Evolutionary conservation across 2,113 vertebrate genomes (phyloP), one percentile per base, ranked within the genome.

Genomic region (Eretmochelys imbricata): DNA sequence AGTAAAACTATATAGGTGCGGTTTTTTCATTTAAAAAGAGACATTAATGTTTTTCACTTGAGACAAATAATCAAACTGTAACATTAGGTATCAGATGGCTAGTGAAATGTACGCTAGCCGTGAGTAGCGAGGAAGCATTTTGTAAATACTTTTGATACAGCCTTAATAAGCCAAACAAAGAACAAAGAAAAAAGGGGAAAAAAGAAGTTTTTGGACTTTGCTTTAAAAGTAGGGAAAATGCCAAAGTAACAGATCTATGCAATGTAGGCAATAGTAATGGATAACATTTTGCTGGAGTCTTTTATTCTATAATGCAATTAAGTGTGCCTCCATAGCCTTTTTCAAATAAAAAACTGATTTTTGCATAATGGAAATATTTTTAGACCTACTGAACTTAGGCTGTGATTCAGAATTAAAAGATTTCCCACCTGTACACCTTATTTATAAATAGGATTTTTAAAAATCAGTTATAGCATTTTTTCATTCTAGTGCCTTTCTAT

Each of bases 1-100:
- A 49, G 8, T 94, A 96, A 84, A 97, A 97, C 94, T 92, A 96
- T 86, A 29, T 81, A 97, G 93, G 88, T 80, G 20, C 95, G 65
- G 5, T 49, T 89, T 65, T 93, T 92, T 95, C 96, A 75, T 96
- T 0, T 7, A 92, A 94, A 92, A 94, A 96, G 35, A 72, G 17
- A 2, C 19, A 87, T 25, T 94, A 94, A 88, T 31, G 42, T 11
- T 90, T 79, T 84, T 80, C 65, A 62, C 90, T 86, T 86, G 87
- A 57, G 24, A 78, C 38, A 92, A 96, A 96, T 94, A 38, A 54
- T 38, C 48, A 35, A 62, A 65, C 29, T 5, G 48, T 46, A 17
- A 69, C 22, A 78, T 48, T 10, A 85, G 55, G 81, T 84, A 89
- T 19, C 82, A 92, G 84, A 50, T 13, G 57, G 85, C 85, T n/a